Evolutionary conservation across 2,888 invertebrate genomes (phyloP), one percentile per base, ranked within the genome.

Genomic region (Crocallis elinguaria): DNA sequence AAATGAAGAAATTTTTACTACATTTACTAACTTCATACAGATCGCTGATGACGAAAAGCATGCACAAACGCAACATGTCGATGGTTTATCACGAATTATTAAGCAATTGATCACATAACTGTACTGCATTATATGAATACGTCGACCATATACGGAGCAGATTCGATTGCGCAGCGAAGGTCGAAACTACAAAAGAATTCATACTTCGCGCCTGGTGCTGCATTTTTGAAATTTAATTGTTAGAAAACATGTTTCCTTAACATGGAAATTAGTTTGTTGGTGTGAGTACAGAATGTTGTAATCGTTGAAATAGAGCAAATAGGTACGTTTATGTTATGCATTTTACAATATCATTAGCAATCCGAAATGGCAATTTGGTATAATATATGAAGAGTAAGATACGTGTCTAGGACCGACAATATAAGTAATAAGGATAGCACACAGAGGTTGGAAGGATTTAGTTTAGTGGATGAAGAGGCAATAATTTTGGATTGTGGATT

Each of bases 71-170:
- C 59, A 57, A 56, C 41, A 67, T 19, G 60, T 62, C 57, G 56
- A 63, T 52, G 33, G 41, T 53, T 67, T 67, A 77, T 70, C 76
- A 80, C 74, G 77, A 77, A 66, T 64, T 64, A 63, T 79, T 76
- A 54, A 60, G 77, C 63, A 79, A 81, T 60, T 23, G 49, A 66
- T 65, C 67, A 63, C 70, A 70, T 76, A 74, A 70, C 62, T 64
- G 59, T 65, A 23, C 70, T 71, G 71, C 66, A 71, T 67, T 64
- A 50, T 67, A 61, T 66, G 64, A 60, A 64, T 64, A 65, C 69
- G 57, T 60, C 66, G 56, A 56, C 76, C 71, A 67, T 78, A 73
- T 66, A 75, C 50, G 62, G 62, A 54, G 57, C 59, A 64, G 63
- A 67, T 75, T 76, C 68, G 69, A 62, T 60, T 66, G 68, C 62